Evolutionary conservation across 2,113 vertebrate genomes (phyloP).

Genomic region (Grammomys surdaster): DNA sequence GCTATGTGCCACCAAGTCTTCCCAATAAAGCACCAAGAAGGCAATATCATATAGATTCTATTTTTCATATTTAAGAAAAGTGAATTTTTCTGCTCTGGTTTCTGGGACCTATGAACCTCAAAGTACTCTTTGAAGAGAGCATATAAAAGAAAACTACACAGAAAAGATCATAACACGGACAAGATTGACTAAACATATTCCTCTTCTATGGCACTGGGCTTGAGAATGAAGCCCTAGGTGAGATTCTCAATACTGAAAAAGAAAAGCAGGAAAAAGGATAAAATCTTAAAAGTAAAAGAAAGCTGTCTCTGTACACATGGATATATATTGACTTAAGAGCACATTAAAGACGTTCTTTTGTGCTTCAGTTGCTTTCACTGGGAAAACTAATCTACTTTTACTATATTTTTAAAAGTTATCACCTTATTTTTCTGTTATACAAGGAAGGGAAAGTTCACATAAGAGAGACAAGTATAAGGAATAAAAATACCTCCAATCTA

Average conservation of each 20-base stretch:
- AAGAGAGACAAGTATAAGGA: background rate
- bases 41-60: accelerated
- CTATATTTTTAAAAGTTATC: background rate
- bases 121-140: background rate
- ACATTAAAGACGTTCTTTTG: background rate
- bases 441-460: background rate
- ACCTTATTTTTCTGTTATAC: background rate
- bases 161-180: accelerated
- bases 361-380: background rate
- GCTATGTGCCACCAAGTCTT: no score
- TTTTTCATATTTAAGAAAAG: background rate
- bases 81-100: background rate
- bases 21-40: accelerated
- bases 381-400: background rate
- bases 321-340: background rate
- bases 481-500: background rate
- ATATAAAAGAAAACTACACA: background rate
- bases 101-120: background rate
- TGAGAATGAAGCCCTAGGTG: background rate
- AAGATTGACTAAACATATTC: accelerated
- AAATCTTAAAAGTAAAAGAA: background rate
- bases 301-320: background rate
- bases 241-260: background rate
- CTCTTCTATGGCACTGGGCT: background rate
- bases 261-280: background rate